Evolutionary conservation across 1,140 invertebrate species (phyloP).

Genomic region (Ceratosolen solmsi): DNA sequence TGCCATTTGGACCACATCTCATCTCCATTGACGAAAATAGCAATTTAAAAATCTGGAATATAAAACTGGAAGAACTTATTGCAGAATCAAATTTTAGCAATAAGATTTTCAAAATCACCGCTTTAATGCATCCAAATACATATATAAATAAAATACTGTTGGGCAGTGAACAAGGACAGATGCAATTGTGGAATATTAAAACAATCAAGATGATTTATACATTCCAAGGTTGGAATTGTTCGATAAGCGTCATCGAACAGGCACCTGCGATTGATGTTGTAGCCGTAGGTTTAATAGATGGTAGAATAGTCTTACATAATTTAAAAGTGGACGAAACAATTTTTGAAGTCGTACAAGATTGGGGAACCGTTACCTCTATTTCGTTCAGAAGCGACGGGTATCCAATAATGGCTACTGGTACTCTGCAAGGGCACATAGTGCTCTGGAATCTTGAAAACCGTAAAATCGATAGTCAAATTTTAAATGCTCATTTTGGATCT

Average conservation of each 20-base stretch:
- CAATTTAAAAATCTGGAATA: slow-evolving; percentile 88
- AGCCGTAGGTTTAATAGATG: slow-evolving; percentile 87
- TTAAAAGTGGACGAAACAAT: slow-evolving; percentile 89
- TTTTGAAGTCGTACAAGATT: slow-evolving; percentile 92
- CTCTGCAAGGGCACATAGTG: slow-evolving; percentile 85
- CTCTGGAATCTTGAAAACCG: slow-evolving; percentile 95
- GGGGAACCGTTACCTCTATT: slow-evolving; percentile 89
- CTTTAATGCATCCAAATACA: slow-evolving; percentile 90
- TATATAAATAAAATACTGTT: slow-evolving; percentile 97
- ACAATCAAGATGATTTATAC: slow-evolving; percentile 85
- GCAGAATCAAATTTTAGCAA: slow-evolving; percentile 75
- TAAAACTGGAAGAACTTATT: slow-evolving; percentile 81
- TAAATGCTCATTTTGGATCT: slow-evolving; percentile 82
- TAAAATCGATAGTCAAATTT: slow-evolving; percentile 83
- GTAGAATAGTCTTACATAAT: slow-evolving; percentile 91
- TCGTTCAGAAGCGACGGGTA: slow-evolving; percentile 91
- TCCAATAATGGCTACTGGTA: slow-evolving; percentile 90
- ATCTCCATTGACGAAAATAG: slow-evolving; percentile 89
- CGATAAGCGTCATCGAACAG: slow-evolving; percentile 83
- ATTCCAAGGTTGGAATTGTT: slow-evolving; percentile 84
- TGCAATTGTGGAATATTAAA: slow-evolving; percentile 95
- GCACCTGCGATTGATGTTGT: slow-evolving; percentile 93
- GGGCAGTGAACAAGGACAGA: slow-evolving; percentile 88
- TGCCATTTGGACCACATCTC: slow-evolving; percentile 90
- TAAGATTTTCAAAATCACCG: slow-evolving; percentile 83